phyloP scores from a whole-genome alignment of 2,797 vertebrate species.

The Buceros bicornis region DNA sequence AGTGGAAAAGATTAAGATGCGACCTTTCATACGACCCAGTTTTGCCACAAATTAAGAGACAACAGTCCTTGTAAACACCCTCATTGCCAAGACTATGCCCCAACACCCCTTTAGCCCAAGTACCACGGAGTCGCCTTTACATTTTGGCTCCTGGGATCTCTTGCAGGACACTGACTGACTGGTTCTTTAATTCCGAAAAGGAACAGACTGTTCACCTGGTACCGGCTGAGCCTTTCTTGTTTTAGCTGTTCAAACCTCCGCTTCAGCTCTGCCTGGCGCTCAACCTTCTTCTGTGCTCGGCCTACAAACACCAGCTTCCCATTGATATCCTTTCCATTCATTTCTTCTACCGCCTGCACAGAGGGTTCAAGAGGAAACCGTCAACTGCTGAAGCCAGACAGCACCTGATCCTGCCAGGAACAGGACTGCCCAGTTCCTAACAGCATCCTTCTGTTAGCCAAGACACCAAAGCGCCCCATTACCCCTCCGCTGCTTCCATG shows the following conservation, averaged over 20 bases:
- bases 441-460: fast-evolving
- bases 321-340: constrained; percentile 95
- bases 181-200: neutral
- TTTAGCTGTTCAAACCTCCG: constrained; percentile 96
- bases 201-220: constrained; percentile 86
- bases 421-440: neutral
- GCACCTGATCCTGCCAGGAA: neutral
- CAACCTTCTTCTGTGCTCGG: constrained; percentile 97
- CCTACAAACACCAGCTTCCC: constrained; percentile 97
- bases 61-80: neutral
- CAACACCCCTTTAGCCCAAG: neutral
- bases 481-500: neutral
- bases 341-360: constrained; percentile 94
- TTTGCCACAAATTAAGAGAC: neutral
- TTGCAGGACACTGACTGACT: fast-evolving
- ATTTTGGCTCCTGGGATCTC: neutral
- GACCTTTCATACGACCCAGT: neutral
- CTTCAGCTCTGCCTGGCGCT: constrained; percentile 96
- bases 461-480: neutral
- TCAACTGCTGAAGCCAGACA: neutral
- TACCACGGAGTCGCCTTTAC: fast-evolving
- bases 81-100: neutral
- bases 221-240: constrained; percentile 97
- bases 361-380: neutral
- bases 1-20: constrained; percentile 57